Evolutionary conservation across 2,113 vertebrate genomes (phyloP).

Genomic region (Notiomystis cincta): DNA sequence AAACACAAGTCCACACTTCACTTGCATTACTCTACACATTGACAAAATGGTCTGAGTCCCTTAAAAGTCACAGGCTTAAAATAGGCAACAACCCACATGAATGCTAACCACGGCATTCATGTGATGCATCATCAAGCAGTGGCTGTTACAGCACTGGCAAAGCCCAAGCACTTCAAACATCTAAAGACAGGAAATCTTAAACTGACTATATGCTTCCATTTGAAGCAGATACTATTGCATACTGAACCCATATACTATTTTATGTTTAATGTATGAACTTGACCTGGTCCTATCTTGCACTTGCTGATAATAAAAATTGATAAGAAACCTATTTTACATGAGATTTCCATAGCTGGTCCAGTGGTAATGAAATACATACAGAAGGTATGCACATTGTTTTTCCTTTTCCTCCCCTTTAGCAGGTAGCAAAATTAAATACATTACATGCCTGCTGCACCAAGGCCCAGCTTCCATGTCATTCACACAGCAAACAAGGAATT

Average conservation of each 20-base stretch:
- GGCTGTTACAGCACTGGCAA: background rate
- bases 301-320: background rate
- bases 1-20: background rate
- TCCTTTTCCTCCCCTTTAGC: background rate
- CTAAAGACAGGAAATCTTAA: background rate
- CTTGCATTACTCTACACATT: background rate
- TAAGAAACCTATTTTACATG: background rate
- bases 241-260: background rate
- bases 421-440: background rate
- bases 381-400: background rate
- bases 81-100: background rate
- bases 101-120: background rate
- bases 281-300: background rate
- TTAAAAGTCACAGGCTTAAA: background rate
- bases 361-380: rapidly evolving
- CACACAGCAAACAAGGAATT: background rate
- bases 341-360: background rate
- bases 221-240: background rate
- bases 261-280: background rate
- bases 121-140: background rate
- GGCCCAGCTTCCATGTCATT: background rate
- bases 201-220: background rate
- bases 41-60: background rate
- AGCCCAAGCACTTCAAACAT: background rate
- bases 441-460: background rate